Percentiles rank a stretch among this genome's conserved stretches.
These are phyloP conservation scores for Epistrophella euchroma DNA, from an alignment of 2,888 invertebrate genomes.

Conservation along the genomic window DNA sequence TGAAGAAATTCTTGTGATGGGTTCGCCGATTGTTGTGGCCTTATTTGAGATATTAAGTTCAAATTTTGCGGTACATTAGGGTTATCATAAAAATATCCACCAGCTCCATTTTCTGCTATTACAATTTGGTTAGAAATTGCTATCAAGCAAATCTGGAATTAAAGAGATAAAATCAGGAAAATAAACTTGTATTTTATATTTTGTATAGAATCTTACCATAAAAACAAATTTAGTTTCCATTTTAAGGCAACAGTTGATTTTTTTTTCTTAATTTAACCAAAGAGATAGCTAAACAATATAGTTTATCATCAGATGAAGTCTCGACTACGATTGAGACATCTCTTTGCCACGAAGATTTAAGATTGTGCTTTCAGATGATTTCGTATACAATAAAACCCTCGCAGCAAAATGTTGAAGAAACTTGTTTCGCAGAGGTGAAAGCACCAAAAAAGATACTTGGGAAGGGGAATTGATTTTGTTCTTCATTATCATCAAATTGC, in stretches of 20 bases:
- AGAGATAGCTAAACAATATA: background rate
- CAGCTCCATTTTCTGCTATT: constrained; percentile 8
- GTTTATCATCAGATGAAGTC: constrained; percentile 17
- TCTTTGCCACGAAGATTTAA: background rate
- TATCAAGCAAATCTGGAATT: constrained; percentile 34
- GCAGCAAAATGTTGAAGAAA: constrained; percentile 30
- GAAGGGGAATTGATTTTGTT: constrained; percentile 22
- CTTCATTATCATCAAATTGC: constrained; percentile 8
- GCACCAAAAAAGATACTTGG: background rate
- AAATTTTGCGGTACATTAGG: constrained; percentile 8
- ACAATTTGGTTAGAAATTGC: constrained; percentile 7
- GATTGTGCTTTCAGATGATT: background rate
- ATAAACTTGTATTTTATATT: background rate
- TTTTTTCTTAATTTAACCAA: background rate
- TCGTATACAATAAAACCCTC: background rate
- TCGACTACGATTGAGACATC: constrained; percentile 46
- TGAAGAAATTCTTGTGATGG: constrained; percentile 5
- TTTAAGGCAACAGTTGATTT: background rate
- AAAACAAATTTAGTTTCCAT: constrained; percentile 46
- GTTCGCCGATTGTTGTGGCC: too few relatives aligned
- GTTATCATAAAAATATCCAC: constrained; percentile 51
- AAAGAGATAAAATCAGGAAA: background rate
- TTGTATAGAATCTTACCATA: constrained; percentile 43
- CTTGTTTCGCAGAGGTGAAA: constrained; percentile 46
- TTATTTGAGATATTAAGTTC: background rate